These are phyloP conservation scores for Plodia interpunctella DNA, from an alignment of 1,140 invertebrate genomes.

Conservation along the genomic window DNA sequence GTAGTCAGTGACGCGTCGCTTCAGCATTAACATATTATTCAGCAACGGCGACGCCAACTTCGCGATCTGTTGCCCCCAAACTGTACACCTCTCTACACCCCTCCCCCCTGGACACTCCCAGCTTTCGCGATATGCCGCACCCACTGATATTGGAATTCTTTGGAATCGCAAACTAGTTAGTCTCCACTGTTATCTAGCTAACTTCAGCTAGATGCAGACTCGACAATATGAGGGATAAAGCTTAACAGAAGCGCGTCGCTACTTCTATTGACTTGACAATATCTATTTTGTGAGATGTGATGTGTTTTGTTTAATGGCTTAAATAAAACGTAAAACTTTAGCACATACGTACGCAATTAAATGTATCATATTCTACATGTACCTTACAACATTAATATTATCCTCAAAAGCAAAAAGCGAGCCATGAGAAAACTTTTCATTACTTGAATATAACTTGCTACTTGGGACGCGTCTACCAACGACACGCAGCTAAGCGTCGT, in stretches of 20 bases:
- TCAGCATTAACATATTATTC: conserved; percentile 56
- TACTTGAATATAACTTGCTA: neutral
- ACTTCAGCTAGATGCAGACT: conserved; percentile 51
- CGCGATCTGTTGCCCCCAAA: conserved; percentile 15
- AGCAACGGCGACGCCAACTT: conserved; percentile 30
- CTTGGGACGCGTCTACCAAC: neutral
- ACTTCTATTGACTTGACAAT: too few species aligned
- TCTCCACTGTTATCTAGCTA: conserved; percentile 29
- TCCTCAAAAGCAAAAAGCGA: neutral
- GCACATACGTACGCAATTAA: too few species aligned
- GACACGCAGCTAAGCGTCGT: neutral
- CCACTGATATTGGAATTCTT: conserved; percentile 66
- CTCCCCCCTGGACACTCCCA: conserved; percentile 2
- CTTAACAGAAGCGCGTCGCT: too few species aligned
- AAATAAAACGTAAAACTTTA: too few species aligned
- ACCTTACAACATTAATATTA: neutral
- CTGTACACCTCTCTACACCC: neutral
- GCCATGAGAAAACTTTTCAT: neutral
- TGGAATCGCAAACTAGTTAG: conserved; percentile 54
- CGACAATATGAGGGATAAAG: conserved; percentile 30
- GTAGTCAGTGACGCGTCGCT: conserved; percentile 11
- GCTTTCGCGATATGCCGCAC: conserved; percentile 25
- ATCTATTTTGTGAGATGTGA: conserved; percentile 15
- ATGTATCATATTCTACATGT: neutral
- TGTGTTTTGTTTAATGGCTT: too few species aligned